Conservation (phyloP, 2,888 invertebrate species). For the Cantharis rustica region DNA sequence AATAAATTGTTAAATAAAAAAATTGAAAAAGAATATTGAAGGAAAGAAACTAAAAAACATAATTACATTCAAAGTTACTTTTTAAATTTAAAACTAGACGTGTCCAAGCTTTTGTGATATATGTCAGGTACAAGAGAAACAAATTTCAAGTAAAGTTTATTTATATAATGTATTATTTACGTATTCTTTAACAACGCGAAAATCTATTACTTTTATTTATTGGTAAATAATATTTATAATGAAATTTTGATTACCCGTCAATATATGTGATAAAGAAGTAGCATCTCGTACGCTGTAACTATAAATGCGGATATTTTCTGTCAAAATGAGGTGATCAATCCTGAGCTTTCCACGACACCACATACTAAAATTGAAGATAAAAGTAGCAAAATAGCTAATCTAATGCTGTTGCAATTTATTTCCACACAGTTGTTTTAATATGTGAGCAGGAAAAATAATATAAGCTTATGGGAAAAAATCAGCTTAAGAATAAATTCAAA, state of each 20-base stretch:
- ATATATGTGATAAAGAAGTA: not conserved
- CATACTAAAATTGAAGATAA: not conserved
- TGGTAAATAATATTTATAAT: not conserved
- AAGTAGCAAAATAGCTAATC: not conserved
- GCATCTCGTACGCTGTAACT: not conserved
- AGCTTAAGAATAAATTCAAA: slow-evolving; percentile 5
- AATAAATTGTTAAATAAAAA: too few species aligned
- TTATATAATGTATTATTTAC: not conserved
- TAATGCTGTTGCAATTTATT: not conserved
- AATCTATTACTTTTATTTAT: not conserved
- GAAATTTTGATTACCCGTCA: not conserved
- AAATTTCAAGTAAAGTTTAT: not conserved
- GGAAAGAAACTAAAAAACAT: not conserved
- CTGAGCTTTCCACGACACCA: not conserved
- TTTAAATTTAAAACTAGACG: not conserved
- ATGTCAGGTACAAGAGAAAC: not conserved
- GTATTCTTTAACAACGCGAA: not conserved
- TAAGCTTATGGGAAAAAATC: not conserved
- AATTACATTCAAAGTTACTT: not conserved
- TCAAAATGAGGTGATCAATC: not conserved
- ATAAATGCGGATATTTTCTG: not conserved
- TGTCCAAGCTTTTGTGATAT: not conserved
- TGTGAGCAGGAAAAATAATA: not conserved
- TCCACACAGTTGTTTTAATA: not conserved
- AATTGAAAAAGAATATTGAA: too few species aligned